Evolutionary conservation across 1,140 invertebrate genomes (phyloP), one percentile per base, ranked within the genome.

Genomic region (Rhyzopertha dominica): DNA sequence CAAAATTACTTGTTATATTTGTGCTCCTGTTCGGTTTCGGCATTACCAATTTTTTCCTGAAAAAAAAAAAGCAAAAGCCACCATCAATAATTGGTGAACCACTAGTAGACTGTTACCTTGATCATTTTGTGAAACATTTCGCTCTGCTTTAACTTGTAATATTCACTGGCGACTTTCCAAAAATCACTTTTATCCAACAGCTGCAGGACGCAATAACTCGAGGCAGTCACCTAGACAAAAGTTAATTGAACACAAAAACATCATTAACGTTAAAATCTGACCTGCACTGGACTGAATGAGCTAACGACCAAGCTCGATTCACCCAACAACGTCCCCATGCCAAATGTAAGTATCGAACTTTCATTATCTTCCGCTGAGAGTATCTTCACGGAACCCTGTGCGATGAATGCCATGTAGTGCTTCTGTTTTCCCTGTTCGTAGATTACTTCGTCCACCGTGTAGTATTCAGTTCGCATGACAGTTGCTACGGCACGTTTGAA

Each of bases 341-440:
- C 34, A 22, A 55, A 35, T 3, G 50, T 52, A 8, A 55, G 31
- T 20, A 55, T 26, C 0, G 53, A 42, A 31, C 49, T 55, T 38
- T 55, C 53, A n/a, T 32, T 43, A 35, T 55, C 53, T 16, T 55
- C 53, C 9, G 31, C 49, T 0, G 53, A 52, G 8, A 55, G 34
- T 13, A 55, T 37, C 34, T 55, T 49, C 13, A 55, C 22, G 18
- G 32, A 40, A 10, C 53, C 53, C 8, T 20, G 31, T 10, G 42
- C 16, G 17, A 55, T 50, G 36, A 46, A 55, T 18, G 46, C 31
- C 38, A 55, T 37, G n/a, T 31, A 18, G 25, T 53, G 25, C 28
- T 53, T 52, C 7, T 32, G 10, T n/a, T 34, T 30, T 30, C 40
- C 43, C 8, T 47, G 25, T 13, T n/a, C 22, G 22, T 53, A 49